Evolutionary conservation across 2,797 vertebrate genomes (phyloP).

Genomic region (Argentina silus): DNA sequence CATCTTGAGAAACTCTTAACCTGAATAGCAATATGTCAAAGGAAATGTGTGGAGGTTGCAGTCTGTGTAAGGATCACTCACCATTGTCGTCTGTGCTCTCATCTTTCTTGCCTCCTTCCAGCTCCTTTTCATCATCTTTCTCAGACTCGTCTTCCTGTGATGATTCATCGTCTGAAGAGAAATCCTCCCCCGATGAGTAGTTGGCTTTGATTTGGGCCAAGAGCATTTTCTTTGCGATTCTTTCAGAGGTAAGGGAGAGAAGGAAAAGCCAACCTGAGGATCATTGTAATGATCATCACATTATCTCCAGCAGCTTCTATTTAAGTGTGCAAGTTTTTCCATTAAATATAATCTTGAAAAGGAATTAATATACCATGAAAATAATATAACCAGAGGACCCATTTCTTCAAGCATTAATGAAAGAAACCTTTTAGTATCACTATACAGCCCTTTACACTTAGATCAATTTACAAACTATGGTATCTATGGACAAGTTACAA

Average conservation of each 20-base stretch:
- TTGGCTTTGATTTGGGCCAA: conserved; percentile 97
- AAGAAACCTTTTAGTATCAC: neutral
- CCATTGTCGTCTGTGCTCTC: conserved; percentile 61
- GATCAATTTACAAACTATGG: no score
- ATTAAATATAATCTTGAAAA: no score
- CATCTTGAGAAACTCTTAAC: neutral
- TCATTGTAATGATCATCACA: conserved; percentile 61
- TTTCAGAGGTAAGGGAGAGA: conserved; percentile 78
- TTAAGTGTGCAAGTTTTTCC: neutral
- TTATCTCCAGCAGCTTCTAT: neutral
- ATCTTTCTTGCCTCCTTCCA: conserved; percentile 55
- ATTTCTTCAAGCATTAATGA: neutral
- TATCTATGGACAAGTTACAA: no score
- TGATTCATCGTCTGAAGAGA: conserved; percentile 85
- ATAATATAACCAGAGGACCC: neutral
- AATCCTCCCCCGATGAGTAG: conserved; percentile 86
- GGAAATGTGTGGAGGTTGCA: neutral
- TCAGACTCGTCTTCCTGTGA: conserved; percentile 68
- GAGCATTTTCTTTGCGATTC: conserved; percentile 99
- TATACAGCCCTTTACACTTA: neutral
- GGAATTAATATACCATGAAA: neutral
- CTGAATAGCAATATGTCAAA: neutral
- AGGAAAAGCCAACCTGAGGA: conserved; percentile 66
- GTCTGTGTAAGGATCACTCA: conserved; percentile 51
- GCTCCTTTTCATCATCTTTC: conserved; percentile 42